Base-by-base conservation (phyloP, 2,888 invertebrate species). In the Melinaea menophilus region DNA sequence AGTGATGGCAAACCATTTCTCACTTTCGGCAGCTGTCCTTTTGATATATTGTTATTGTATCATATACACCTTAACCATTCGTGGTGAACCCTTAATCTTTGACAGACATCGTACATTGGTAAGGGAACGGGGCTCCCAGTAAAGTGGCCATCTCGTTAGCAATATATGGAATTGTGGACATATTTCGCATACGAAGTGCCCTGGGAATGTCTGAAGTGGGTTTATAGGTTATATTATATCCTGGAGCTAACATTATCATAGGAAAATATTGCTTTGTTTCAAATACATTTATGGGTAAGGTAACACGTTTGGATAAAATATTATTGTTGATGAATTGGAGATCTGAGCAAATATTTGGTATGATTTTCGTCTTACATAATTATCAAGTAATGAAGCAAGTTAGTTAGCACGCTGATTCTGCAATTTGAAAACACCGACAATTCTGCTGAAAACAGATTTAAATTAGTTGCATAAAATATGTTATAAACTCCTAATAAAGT, bases 1-100 rank as follows among this genome's bases (percentile, higher is more conserved):
- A 68, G 68, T 73, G 75, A 76, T 79, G 72, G 67, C 58, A 61
- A 63, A 75, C 78, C 76, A 82, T 82, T 80, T 76, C 71, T 82
- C 81, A 81, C 75, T 75, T 79, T 80, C 76, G 78, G 78, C 78
- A 76, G 73, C 77, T 78, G 79, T 80, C 81, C 70, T 65, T 70
- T 74, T 80, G 80, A 80, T 78, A 77, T 80, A 82, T 82, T 71
- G 77, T 79, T 79, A 79, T 79, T 77, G 77, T 78, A 73, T 75
- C 74, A 76, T 71, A 77, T 71, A 71, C 70, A 71, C 65, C 60
- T 51, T 56, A 59, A 55, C 77, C 72, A 76, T 59, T 65, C 54
- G 61, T 65, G 35, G 37, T 13, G n/a, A 72, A 70, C 61, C 73
- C 63, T 63, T 68, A 34, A 56, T 58, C 41, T 61, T 65, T 58